Conservation (phyloP, 2,797 vertebrate species). For the Hyperoplus immaculatus region DNA sequence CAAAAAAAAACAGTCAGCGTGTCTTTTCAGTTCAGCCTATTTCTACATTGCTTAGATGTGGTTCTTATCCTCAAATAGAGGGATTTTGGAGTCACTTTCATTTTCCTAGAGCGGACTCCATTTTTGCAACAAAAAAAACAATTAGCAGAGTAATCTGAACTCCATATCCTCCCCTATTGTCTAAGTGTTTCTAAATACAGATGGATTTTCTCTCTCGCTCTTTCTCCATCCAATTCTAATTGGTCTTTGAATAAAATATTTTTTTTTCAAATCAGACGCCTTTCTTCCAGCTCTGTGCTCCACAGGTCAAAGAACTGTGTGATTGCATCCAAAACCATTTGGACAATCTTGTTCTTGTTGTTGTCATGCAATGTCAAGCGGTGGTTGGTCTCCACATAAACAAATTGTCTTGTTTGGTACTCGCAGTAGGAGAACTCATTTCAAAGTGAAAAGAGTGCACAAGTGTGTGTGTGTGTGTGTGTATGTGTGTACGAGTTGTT, state of each 20-base stretch:
- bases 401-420: constrained; percentile 53
- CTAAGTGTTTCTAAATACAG: constrained; percentile 23
- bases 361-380: background rate
- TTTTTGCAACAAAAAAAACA: constrained; percentile 37
- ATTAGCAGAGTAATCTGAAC: constrained; percentile 53
- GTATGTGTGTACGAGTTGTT: constrained; percentile 11
- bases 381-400: constrained; percentile 37
- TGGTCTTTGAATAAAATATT: constrained; percentile 35
- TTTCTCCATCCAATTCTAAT: constrained; percentile 23
- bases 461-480: constrained; percentile 5
- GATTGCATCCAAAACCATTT: constrained; percentile 22
- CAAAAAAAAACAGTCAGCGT: constrained; percentile 1
- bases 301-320: constrained; percentile 24
- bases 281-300: constrained; percentile 10
- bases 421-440: constrained; percentile 50
- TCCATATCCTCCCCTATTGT: constrained; percentile 54
- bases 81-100: constrained; percentile 39
- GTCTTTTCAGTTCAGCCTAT: constrained; percentile 1
- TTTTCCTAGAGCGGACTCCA: constrained; percentile 44
- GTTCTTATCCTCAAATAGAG: constrained; percentile 54
- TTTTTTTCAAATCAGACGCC: background rate
- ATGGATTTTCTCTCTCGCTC: constrained; percentile 17
- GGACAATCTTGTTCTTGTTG: constrained; percentile 17
- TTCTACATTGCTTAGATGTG: constrained; percentile 23
- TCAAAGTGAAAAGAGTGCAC: constrained; percentile 20